These are phyloP conservation scores for Cerastis leucographa DNA, from an alignment of 2,888 invertebrate genomes.

Conservation along the genomic window DNA sequence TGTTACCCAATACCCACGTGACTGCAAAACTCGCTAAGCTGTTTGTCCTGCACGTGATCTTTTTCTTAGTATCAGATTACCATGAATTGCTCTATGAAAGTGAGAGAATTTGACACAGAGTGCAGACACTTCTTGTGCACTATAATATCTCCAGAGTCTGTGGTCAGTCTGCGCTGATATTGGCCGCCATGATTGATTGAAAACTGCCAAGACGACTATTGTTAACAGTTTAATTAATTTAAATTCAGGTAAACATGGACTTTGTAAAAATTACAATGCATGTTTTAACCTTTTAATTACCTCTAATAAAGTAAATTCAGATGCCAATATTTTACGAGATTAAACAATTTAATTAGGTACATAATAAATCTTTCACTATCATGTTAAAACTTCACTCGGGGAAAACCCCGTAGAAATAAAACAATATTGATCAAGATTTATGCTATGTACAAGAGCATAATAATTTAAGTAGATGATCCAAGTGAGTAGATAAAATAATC, in stretches of 20 bases:
- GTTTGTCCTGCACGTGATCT: neutral
- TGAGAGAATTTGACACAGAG: neutral
- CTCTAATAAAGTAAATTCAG: neutral
- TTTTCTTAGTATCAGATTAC: neutral
- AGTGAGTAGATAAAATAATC: neutral
- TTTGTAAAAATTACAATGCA: neutral
- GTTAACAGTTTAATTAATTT: neutral
- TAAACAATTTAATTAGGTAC: neutral
- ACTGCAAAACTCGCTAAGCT: neutral
- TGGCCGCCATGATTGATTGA: neutral
- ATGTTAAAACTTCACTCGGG: neutral
- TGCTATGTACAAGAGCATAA: neutral
- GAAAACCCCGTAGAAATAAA: conserved; percentile 18
- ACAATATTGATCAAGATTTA: conserved; percentile 9
- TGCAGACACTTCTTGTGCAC: neutral
- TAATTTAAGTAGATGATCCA: neutral
- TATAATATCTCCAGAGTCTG: neutral
- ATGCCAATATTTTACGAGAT: neutral
- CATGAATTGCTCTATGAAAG: neutral
- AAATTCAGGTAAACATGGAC: neutral
- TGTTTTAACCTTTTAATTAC: neutral
- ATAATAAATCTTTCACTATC: conserved; percentile 3
- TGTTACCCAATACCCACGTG: neutral
- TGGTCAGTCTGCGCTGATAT: neutral
- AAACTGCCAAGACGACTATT: neutral